Evolutionary conservation across 2,888 invertebrate genomes (phyloP).

Genomic region (Noctua janthe): DNA sequence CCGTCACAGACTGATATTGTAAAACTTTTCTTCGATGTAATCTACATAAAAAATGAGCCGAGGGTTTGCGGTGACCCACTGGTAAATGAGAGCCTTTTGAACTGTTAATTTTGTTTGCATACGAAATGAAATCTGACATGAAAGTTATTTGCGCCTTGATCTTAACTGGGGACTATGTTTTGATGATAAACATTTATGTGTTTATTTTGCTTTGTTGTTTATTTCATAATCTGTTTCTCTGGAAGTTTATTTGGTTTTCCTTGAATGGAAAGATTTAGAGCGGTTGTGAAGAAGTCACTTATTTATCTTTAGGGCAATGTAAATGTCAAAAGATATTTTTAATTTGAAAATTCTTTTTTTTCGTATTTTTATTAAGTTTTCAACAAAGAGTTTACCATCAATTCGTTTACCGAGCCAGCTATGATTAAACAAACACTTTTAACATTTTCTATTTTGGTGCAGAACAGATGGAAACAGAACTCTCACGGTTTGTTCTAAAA

Average conservation of each 20-base stretch:
- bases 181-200: constrained; percentile 65
- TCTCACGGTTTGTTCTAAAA: not conserved
- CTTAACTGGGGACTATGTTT: constrained; percentile 73
- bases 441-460: not conserved
- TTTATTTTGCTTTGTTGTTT: constrained; percentile 60
- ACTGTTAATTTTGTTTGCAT: constrained; percentile 90
- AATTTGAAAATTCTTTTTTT: not conserved
- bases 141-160: constrained; percentile 84
- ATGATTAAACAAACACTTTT: not conserved
- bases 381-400: not conserved
- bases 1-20: constrained; percentile 87
- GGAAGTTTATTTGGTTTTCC: constrained; percentile 40
- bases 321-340: not conserved
- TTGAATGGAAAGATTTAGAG: constrained; percentile 12
- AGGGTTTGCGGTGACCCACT: constrained; percentile 87
- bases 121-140: constrained; percentile 87
- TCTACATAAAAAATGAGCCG: constrained; percentile 90
- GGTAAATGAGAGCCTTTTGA: constrained; percentile 89
- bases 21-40: constrained; percentile 89
- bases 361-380: not conserved
- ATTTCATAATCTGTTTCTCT: constrained; percentile 47
- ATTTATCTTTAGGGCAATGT: not conserved
- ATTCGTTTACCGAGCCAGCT: not conserved
- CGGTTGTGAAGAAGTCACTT: constrained; percentile 2
- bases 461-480: not conserved